These are phyloP conservation scores for Nothobranchius kuhntae DNA, from an alignment of 2,113 vertebrate genomes.

Conservation along the genomic window DNA sequence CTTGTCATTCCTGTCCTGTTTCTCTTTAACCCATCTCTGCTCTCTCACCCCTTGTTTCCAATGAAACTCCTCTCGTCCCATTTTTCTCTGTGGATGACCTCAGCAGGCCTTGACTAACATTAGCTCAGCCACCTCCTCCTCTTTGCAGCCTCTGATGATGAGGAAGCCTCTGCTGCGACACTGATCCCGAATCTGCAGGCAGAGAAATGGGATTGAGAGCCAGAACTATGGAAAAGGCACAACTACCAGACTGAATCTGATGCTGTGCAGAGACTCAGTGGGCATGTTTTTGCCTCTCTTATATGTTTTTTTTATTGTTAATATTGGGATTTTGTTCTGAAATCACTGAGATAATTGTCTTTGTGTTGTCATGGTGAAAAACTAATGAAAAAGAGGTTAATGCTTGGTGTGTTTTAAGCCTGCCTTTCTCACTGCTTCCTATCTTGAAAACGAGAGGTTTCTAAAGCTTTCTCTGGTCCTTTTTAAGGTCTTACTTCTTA, in stretches of 20 bases:
- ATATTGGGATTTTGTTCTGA: constrained; percentile 14
- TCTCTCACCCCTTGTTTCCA: constrained; percentile 4
- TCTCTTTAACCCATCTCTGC: constrained; percentile 21
- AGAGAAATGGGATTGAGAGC: constrained; percentile 43
- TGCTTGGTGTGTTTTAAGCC: background rate
- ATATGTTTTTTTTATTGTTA: constrained; percentile 4
- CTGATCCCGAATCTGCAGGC: constrained; percentile 80
- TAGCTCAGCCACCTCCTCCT: constrained; percentile 98
- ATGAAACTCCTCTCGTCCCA: constrained; percentile 30
- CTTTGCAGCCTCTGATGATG: constrained; percentile 96
- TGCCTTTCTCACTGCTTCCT: constrained; percentile 13
- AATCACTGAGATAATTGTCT: background rate
- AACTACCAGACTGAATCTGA: constrained; percentile 45
- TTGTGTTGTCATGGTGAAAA: background rate
- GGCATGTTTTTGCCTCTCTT: background rate
- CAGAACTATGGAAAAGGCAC: constrained; percentile 41
- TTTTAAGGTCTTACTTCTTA: constrained; percentile 36
- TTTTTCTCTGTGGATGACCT: constrained; percentile 74
- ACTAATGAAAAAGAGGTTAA: constrained; percentile 3
- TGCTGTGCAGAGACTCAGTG: constrained; percentile 26
- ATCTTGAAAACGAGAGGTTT: constrained; percentile 17
- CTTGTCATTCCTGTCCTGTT: background rate
- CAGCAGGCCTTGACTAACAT: constrained; percentile 88
- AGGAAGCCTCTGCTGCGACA: constrained; percentile 98
- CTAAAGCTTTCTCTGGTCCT: constrained; percentile 21